A percentile compares a stretch with the other conserved stretches of the same genome.
These are phyloP conservation scores for Daphoenositta chrysoptera DNA, from an alignment of 2,113 vertebrate species.

Conservation along the genomic window DNA sequence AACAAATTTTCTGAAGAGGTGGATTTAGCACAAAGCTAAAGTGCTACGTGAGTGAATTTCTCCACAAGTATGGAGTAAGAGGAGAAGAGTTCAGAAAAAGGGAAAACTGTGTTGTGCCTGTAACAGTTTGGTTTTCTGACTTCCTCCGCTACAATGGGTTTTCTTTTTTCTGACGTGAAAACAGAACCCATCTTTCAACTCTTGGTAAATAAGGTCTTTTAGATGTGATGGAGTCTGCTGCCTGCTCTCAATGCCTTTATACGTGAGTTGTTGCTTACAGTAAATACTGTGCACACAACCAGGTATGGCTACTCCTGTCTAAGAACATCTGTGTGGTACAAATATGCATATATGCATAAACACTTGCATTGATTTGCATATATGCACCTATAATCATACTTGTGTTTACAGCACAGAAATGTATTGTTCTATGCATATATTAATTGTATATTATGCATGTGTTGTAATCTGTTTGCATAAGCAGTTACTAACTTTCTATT, in stretches of 20 bases:
- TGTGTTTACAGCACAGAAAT: neutral
- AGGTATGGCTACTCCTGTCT: neutral
- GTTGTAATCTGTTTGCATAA: neutral
- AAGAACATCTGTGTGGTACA: neutral
- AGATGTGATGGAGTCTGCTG: neutral
- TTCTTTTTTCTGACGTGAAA: constrained; percentile 32
- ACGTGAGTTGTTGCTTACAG: neutral
- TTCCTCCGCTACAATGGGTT: neutral
- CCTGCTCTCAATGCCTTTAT: neutral
- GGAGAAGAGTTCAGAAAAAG: neutral
- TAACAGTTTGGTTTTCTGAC: neutral
- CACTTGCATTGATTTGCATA: neutral
- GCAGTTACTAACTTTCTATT: neutral
- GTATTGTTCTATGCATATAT: neutral
- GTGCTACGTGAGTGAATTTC: neutral
- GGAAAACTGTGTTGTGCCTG: neutral
- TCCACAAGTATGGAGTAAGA: neutral
- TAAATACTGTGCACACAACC: neutral
- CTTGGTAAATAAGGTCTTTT: neutral
- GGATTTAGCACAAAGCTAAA: neutral
- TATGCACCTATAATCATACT: neutral
- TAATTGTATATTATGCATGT: neutral
- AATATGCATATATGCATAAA: neutral
- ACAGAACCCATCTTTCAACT: neutral
- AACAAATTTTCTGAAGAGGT: neutral